Conservation (phyloP, 2,113 vertebrate species). For the Oreochromis niloticus region DNA sequence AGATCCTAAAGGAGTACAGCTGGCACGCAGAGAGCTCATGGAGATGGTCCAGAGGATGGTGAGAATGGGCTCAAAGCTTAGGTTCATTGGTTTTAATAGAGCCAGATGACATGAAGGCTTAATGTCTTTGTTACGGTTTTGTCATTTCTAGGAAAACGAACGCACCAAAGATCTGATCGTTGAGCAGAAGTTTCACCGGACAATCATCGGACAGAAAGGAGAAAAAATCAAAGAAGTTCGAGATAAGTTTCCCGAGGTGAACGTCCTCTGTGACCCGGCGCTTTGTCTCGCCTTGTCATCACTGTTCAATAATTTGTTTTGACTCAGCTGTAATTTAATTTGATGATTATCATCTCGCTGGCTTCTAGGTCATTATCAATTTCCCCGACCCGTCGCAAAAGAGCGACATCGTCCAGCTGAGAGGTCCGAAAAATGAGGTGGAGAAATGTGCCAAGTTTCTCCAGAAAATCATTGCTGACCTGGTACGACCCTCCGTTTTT, state of each 20-base stretch:
- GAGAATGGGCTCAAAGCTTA: slow-evolving; percentile 9
- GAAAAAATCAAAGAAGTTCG: slow-evolving; percentile 83
- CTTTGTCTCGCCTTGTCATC: background rate
- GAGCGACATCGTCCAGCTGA: slow-evolving; percentile 79
- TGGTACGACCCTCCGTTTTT: slow-evolving; percentile 44
- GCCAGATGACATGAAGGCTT: background rate
- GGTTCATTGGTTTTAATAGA: background rate
- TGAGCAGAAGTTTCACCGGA: slow-evolving; percentile 79
- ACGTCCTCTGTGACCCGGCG: too few relatives aligned
- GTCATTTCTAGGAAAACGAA: slow-evolving; percentile 72
- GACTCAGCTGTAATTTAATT: background rate
- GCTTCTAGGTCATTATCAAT: slow-evolving; percentile 77
- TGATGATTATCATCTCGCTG: background rate
- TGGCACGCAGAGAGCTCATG: slow-evolving; percentile 75
- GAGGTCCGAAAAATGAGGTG: slow-evolving; percentile 81
- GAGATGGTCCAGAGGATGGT: slow-evolving; percentile 83
- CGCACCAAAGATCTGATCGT: slow-evolving; percentile 81
- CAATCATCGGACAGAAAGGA: slow-evolving; percentile 82
- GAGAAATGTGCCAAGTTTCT: slow-evolving; percentile 82
- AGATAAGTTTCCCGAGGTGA: slow-evolving; percentile 82
- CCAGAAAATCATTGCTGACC: slow-evolving; percentile 76
- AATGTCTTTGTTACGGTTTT: background rate
- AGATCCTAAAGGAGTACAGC: slow-evolving; percentile 79
- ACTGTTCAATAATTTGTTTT: background rate
- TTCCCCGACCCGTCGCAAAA: slow-evolving; percentile 81